phyloP scores from a whole-genome alignment of 2,113 vertebrate species.

The Chaetops frenatus region DNA sequence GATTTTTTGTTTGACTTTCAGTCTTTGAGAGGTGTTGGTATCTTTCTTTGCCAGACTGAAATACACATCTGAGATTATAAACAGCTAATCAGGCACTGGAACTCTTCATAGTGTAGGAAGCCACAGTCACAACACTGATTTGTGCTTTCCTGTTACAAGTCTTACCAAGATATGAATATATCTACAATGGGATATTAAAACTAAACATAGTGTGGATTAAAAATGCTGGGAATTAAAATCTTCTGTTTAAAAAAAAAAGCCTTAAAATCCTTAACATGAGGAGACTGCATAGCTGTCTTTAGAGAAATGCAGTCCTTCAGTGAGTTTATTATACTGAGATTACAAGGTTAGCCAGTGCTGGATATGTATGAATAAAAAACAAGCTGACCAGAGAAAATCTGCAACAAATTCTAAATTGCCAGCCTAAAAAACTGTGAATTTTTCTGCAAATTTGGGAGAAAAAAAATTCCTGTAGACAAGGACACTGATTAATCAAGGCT shows the following conservation, averaged over 20 bases:
- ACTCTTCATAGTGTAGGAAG: background rate
- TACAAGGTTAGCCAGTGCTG: background rate
- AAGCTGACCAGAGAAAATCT: background rate
- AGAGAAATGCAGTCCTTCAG: background rate
- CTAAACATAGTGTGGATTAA: background rate
- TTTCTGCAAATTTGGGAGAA: background rate
- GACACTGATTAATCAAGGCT: background rate
- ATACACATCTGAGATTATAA: background rate
- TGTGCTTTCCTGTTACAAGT: background rate
- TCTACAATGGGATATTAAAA: background rate
- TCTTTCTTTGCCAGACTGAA: background rate
- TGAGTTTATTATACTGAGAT: background rate
- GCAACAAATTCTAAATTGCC: background rate
- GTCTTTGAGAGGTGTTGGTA: background rate
- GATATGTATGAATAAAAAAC: background rate
- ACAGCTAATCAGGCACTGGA: background rate
- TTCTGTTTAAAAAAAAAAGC: background rate
- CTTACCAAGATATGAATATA: background rate
- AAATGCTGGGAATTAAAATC: background rate
- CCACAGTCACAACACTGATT: background rate
- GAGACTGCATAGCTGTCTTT: background rate
- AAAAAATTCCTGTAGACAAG: background rate
- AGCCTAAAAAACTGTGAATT: background rate
- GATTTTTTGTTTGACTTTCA: background rate
- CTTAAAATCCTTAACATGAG: background rate